Evolutionary conservation across 2,888 invertebrate species (phyloP).

Genomic region (Hirtodrosophila duncani): DNA sequence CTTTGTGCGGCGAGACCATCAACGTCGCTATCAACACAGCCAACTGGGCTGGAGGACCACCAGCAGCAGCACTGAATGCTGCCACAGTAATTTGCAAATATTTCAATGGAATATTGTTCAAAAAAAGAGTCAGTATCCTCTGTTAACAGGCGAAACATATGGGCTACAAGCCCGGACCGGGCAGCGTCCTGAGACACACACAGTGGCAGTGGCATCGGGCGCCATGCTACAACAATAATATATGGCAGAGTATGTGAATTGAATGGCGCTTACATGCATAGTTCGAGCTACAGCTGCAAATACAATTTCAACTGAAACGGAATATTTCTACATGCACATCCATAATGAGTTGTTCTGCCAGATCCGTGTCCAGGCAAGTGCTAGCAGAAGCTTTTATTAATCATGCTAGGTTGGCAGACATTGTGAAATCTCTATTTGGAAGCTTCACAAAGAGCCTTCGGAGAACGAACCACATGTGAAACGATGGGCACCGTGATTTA

Average conservation of each 20-base stretch:
- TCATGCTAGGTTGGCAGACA: constrained; percentile 31
- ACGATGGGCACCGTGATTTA: too few relatives aligned
- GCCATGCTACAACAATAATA: constrained; percentile 57
- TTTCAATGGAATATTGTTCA: constrained; percentile 62
- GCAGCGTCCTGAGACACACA: constrained; percentile 44
- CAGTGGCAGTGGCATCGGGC: constrained; percentile 21
- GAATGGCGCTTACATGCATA: constrained; percentile 42
- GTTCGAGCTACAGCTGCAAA: constrained; percentile 14
- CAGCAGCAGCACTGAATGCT: constrained; percentile 5
- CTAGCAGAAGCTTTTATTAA: constrained; percentile 56
- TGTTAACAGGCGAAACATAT: constrained; percentile 27
- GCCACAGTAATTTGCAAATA: constrained; percentile 67
- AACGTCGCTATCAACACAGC: constrained; percentile 33
- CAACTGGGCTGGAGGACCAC: not conserved
- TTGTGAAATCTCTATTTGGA: not conserved
- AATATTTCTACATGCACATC: constrained; percentile 13
- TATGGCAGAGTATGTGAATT: constrained; percentile 49
- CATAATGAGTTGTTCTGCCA: too few relatives aligned
- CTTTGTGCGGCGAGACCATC: constrained; percentile 49
- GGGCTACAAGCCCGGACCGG: constrained; percentile 34
- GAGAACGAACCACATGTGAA: too few relatives aligned
- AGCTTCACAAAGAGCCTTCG: too few relatives aligned
- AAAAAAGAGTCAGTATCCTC: constrained; percentile 17
- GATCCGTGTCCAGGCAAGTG: constrained; percentile 36
- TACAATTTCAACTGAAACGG: constrained; percentile 9